phyloP scores from a whole-genome alignment of 2,888 invertebrate genomes.

The Phlogophora meticulosa region DNA sequence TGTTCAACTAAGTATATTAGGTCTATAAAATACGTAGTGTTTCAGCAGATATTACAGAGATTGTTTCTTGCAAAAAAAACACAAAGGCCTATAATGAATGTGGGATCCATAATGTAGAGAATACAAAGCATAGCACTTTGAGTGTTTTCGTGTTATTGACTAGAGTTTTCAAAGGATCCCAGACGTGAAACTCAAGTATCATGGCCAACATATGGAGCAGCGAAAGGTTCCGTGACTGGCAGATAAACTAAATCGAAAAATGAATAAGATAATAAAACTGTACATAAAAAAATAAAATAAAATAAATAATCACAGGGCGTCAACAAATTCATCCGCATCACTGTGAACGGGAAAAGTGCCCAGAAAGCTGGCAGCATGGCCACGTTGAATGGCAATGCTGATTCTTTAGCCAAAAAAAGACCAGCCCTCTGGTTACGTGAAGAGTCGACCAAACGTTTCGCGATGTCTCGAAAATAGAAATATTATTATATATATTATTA shows the following conservation, averaged over 20 bases:
- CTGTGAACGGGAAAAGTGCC: too few species aligned
- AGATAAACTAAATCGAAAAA: background rate
- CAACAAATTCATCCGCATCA: too few species aligned
- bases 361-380: too few species aligned
- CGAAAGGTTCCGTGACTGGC: background rate
- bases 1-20: background rate
- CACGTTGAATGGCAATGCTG: too few species aligned
- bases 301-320: too few species aligned
- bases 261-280: background rate
- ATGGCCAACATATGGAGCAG: conserved; percentile 9
- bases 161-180: conserved; percentile 12
- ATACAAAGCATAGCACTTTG: conserved; percentile 22
- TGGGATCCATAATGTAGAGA: background rate
- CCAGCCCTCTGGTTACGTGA: too few species aligned
- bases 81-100: conserved; percentile 12
- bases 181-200: conserved; percentile 5
- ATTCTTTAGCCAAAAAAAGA: too few species aligned
- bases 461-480: too few species aligned
- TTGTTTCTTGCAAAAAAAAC: conserved; percentile 3
- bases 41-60: background rate
- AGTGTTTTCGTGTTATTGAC: conserved; percentile 22
- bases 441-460: too few species aligned
- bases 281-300: too few species aligned
- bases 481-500: too few species aligned
- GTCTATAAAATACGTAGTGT: background rate